phyloP scores from a whole-genome alignment of 2,888 invertebrate species.

The Erebia aethiops region DNA sequence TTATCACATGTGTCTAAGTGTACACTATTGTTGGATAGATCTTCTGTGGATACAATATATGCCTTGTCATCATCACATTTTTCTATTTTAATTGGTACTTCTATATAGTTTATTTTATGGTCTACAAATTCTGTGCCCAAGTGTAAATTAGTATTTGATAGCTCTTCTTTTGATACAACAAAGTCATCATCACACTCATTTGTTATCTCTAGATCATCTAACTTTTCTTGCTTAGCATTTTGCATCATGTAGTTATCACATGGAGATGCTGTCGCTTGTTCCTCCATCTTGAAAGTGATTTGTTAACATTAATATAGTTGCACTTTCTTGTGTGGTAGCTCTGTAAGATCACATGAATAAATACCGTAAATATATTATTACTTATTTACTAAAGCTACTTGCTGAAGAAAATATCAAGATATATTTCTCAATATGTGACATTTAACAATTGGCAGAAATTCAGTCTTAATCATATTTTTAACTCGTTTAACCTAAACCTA shows the following conservation, averaged over 20 bases:
- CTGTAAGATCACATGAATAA: too few relatives aligned
- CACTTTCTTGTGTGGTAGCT: too few relatives aligned
- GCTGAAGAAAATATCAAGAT: too few relatives aligned
- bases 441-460: too few relatives aligned
- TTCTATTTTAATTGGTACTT: background rate
- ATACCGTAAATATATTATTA: too few relatives aligned
- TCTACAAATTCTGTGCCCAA: background rate
- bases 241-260: background rate
- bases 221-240: background rate
- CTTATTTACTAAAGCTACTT: too few relatives aligned
- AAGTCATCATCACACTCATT: background rate
- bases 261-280: too few relatives aligned
- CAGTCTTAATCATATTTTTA: too few relatives aligned
- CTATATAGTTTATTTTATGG: background rate
- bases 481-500: too few relatives aligned
- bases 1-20: background rate
- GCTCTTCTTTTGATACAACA: background rate
- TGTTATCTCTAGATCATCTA: background rate
- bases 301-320: too few relatives aligned
- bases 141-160: background rate
- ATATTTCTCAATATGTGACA: too few relatives aligned
- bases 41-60: background rate
- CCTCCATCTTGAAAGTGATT: too few relatives aligned
- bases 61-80: background rate
- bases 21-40: background rate